Evolutionary conservation across 2,888 invertebrate genomes (phyloP).

Genomic region (Argyra leucocephala): DNA sequence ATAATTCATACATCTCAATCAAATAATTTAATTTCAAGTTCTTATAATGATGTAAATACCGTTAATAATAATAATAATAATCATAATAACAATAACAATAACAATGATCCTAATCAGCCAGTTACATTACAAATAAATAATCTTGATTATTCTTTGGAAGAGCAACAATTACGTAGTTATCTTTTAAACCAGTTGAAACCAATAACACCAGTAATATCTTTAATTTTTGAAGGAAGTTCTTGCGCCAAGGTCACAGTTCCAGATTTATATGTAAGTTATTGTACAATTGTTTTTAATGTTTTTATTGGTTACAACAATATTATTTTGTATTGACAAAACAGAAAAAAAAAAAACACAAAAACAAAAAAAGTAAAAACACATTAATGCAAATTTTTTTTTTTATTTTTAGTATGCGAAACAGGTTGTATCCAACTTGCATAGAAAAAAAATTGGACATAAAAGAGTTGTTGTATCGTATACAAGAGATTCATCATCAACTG

Average conservation of each 20-base stretch:
- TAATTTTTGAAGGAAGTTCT: conserved; percentile 40
- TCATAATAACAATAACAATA: neutral
- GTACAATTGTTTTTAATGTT: neutral
- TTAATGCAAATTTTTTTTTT: neutral
- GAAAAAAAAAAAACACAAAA: no score
- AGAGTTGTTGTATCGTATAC: conserved; percentile 66
- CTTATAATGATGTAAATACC: neutral
- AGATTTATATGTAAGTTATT: conserved; percentile 36
- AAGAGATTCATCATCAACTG: conserved; percentile 49
- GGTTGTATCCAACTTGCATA: conserved; percentile 69
- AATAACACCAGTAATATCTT: conserved; percentile 41
- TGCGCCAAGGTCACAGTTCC: conserved; percentile 44
- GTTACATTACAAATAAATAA: conserved; percentile 42
- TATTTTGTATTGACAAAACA: no score
- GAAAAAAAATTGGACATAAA: conserved; percentile 70
- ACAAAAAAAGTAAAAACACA: no score
- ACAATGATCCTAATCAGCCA: conserved; percentile 29
- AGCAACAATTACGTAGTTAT: conserved; percentile 36
- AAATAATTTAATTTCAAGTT: neutral
- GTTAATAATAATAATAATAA: neutral
- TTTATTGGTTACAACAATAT: no score
- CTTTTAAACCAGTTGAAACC: conserved; percentile 40
- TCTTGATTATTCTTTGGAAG: conserved; percentile 42
- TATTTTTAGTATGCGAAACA: conserved; percentile 46
- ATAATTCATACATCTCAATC: neutral